A percentile compares a stretch with the other conserved stretches of the same genome.
Evolutionary conservation across 2,113 vertebrate species (phyloP).

Genomic region (Anolis sagrei): DNA sequence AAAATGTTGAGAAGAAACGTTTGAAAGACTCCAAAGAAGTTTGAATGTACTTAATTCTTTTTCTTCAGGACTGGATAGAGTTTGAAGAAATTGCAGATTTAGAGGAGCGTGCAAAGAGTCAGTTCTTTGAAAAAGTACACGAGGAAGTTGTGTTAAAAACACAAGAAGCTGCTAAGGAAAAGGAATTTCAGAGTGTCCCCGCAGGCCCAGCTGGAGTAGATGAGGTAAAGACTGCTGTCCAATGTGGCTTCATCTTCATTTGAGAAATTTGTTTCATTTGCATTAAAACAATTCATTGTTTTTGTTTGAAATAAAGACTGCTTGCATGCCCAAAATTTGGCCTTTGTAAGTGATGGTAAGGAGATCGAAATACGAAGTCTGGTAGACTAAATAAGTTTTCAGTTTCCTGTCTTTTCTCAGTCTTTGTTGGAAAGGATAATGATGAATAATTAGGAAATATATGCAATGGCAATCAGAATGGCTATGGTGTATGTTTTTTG

Average conservation of each 20-base stretch:
- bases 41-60: conserved; percentile 9
- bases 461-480: too few relatives aligned
- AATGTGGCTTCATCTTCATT: neutral
- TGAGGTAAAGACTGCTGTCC: conserved; percentile 79
- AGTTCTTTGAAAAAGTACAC: conserved; percentile 97
- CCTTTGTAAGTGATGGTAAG: neutral
- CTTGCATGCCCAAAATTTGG: neutral
- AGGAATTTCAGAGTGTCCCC: conserved; percentile 92
- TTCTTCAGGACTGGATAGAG: conserved; percentile 94
- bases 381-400: neutral
- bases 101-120: conserved; percentile 96
- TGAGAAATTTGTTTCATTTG: neutral
- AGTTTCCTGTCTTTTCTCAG: neutral
- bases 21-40: neutral
- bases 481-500: too few relatives aligned
- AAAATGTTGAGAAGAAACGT: neutral
- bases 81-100: conserved; percentile 98
- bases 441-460: too few relatives aligned
- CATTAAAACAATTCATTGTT: neutral
- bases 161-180: conserved; percentile 95
- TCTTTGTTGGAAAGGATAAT: neutral
- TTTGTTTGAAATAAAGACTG: neutral
- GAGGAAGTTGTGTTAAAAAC: conserved; percentile 97
- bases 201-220: conserved; percentile 93
- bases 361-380: neutral